Evolutionary conservation across 2,888 invertebrate genomes (phyloP).

Genomic region (Scaptodrosophila latifasciaeformis): DNA sequence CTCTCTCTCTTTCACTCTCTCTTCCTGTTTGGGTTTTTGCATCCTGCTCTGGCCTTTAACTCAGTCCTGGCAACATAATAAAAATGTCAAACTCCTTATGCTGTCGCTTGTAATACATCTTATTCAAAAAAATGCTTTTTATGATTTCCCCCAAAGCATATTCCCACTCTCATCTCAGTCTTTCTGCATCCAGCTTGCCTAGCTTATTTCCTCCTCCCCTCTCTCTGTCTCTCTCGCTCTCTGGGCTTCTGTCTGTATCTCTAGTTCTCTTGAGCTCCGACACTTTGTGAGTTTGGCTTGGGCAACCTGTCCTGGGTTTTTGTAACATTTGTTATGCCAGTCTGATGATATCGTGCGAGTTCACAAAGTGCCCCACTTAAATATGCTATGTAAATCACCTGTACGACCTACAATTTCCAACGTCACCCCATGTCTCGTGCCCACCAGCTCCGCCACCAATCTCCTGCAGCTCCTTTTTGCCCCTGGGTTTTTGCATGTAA

Average conservation of each 20-base stretch:
- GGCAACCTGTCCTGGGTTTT: background rate
- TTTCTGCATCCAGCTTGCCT: slow-evolving; percentile 19
- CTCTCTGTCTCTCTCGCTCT: too few relatives aligned
- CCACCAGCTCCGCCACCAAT: too few relatives aligned
- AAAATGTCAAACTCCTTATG: slow-evolving; percentile 68
- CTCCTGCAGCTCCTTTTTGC: slow-evolving; percentile 18
- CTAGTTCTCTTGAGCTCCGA: background rate
- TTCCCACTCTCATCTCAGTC: too few relatives aligned
- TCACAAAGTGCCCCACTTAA: slow-evolving; percentile 68
- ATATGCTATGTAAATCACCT: slow-evolving; percentile 69
- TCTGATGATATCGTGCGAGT: slow-evolving; percentile 44
- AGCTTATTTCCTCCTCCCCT: slow-evolving; percentile 29
- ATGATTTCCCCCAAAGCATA: slow-evolving; percentile 28
- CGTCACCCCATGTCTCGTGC: slow-evolving; percentile 58
- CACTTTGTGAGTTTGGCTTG: background rate
- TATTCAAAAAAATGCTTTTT: slow-evolving; percentile 60
- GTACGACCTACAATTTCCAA: slow-evolving; percentile 43
- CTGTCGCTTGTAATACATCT: slow-evolving; percentile 65
- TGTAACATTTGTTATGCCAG: slow-evolving; percentile 52
- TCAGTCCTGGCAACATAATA: slow-evolving; percentile 51
- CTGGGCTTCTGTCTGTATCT: slow-evolving; percentile 1
- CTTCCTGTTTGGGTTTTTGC: slow-evolving; percentile 10
- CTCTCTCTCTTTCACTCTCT: background rate
- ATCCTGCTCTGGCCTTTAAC: slow-evolving; percentile 17
- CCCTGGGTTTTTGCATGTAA: background rate